phyloP scores from a whole-genome alignment of 2,797 vertebrate species.

The Eulemur coronatus region DNA sequence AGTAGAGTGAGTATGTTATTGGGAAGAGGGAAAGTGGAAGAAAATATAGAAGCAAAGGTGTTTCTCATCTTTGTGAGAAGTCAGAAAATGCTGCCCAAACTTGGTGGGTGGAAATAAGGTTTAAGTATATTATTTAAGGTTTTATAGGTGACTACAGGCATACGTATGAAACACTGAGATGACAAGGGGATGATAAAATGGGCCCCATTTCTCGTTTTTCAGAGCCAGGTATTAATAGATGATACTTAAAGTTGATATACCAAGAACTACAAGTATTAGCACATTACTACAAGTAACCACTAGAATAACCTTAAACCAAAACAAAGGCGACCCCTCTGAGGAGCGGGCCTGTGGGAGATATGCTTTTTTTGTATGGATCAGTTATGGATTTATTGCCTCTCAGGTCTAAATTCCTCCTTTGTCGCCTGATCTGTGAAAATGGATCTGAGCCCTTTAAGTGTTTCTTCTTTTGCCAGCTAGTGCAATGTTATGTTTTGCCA shows the following conservation, averaged over 20 bases:
- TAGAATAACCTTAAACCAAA: background rate
- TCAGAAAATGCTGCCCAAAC: background rate
- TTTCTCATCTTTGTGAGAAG: background rate
- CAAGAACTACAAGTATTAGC: background rate
- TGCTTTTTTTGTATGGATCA: background rate
- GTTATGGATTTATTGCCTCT: background rate
- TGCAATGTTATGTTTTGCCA: background rate
- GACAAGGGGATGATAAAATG: background rate
- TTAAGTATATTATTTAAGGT: background rate
- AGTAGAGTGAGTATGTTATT: background rate
- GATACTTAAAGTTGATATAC: background rate
- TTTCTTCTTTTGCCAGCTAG: background rate
- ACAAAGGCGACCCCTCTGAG: background rate
- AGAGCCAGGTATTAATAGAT: background rate
- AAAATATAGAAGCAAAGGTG: accelerated
- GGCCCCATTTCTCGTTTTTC: background rate
- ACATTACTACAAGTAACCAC: background rate
- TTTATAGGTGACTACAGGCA: background rate
- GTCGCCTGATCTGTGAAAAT: background rate
- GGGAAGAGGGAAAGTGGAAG: background rate
- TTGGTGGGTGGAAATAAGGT: background rate
- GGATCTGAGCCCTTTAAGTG: background rate
- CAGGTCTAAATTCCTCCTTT: background rate
- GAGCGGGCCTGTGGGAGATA: background rate
- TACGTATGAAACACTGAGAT: background rate